phyloP scores from a whole-genome alignment of 1,140 invertebrate species.

The Bursaphelenchus mucronatus region DNA sequence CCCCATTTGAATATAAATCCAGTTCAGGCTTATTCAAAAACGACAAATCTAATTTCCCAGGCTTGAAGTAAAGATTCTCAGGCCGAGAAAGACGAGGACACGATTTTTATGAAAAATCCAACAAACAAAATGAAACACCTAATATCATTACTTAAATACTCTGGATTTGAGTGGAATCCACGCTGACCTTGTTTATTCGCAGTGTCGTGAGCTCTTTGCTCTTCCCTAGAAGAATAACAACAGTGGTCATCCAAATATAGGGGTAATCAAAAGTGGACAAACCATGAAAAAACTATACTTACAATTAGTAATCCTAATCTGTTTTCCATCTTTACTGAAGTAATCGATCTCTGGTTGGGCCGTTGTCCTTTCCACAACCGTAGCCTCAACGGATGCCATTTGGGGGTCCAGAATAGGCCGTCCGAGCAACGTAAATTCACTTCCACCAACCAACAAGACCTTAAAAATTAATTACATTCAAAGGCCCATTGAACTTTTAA shows the following conservation, averaged over 20 bases:
- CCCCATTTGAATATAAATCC: too few relatives aligned
- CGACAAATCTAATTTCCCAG: conserved; percentile 11
- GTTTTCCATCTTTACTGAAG: conserved; percentile 25
- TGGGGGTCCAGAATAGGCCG: conserved; percentile 46
- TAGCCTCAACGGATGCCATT: conserved; percentile 45
- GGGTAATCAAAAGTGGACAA: conserved; percentile 6
- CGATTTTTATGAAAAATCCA: conserved; percentile 4
- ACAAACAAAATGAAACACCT: conserved; percentile 13
- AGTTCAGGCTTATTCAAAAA: too few relatives aligned
- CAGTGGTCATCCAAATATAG: not conserved
- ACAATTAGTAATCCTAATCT: conserved; percentile 38
- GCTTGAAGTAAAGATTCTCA: too few relatives aligned
- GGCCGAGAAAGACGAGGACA: not conserved
- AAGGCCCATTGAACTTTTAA: conserved; percentile 2
- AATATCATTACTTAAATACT: not conserved
- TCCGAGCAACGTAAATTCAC: conserved; percentile 52
- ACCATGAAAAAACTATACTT: conserved; percentile 22
- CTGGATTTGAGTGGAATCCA: conserved; percentile 23
- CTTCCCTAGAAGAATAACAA: conserved; percentile 35
- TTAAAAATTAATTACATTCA: conserved; percentile 21
- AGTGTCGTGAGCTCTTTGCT: conserved; percentile 45
- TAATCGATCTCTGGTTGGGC: conserved; percentile 47
- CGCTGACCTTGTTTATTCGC: conserved; percentile 44
- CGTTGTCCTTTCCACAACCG: conserved; percentile 57
- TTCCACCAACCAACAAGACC: conserved; percentile 54